A percentile compares a stretch with the other conserved stretches of the same genome.
These are phyloP conservation scores for Heterodera schachtii DNA, from an alignment of 1,140 invertebrate species.

Conservation along the genomic window DNA sequence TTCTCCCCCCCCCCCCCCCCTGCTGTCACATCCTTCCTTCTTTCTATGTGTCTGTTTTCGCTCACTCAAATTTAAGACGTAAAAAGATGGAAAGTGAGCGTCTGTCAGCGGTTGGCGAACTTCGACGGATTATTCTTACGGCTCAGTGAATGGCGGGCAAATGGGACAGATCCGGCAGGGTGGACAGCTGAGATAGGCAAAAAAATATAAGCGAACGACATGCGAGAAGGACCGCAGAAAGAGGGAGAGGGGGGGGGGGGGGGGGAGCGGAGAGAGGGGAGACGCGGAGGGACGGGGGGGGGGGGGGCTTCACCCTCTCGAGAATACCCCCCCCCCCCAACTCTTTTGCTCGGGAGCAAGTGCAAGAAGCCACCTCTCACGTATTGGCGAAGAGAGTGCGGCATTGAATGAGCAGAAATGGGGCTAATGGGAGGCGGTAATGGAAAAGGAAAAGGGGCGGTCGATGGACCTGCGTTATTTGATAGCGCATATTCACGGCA, in stretches of 20 bases:
- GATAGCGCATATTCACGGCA: background rate
- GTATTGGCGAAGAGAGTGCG: background rate
- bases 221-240: background rate
- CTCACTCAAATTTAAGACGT: slow-evolving; percentile 11
- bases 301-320: too few relatives aligned
- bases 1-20: background rate
- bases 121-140: background rate
- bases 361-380: background rate
- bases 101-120: slow-evolving; percentile 12
- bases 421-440: background rate
- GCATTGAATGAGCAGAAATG: background rate
- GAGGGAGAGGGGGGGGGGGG: too few relatives aligned
- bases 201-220: background rate
- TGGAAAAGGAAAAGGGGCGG: background rate
- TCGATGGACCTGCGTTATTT: background rate
- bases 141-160: background rate
- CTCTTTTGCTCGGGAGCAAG: background rate
- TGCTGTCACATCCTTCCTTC: slow-evolving; percentile 11
- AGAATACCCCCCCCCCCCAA: background rate
- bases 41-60: background rate
- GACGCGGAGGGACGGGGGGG: too few relatives aligned
- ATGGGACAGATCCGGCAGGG: background rate
- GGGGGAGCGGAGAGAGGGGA: too few relatives aligned
- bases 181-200: background rate
- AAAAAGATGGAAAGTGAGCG: slow-evolving; percentile 1